Evolutionary conservation across 2,113 vertebrate species (phyloP), one percentile per base, ranked within the genome.

Genomic region (Corydoras maculifer): DNA sequence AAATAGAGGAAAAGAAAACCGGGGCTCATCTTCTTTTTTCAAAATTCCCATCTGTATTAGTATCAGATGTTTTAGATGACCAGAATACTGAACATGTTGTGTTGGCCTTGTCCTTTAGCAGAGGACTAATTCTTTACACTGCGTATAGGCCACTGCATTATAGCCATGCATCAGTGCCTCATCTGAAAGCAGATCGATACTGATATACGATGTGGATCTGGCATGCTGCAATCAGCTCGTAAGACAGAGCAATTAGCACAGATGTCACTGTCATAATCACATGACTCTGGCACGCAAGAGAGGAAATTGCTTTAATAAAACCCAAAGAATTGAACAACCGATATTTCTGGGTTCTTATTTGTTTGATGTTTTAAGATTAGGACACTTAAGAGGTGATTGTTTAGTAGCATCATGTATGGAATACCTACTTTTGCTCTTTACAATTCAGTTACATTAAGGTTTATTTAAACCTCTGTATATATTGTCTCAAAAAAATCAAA

Each of bases 111-210:
- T 62, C 74, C 51, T 65, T 69, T 61, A 75, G 18, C 25, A 72
- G 57, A 72, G 65, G 62, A 60, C 29, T 49, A 49, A 48, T 68
- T 55, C 69, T 64, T 69, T 74, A 43, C 73, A 55, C 69, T 60
- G 57, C 62, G 6, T 73, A 69, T 18, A 78, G 76, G 70, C 30
- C 9, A 13, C 18, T n/a, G 63, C 57, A 58, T 69, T 75, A 62
- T 55, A 35, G 60, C 49, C 61, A 69, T 64, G 53, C 30, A 53
- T 75, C 62, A 69, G 50, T 49, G 65, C 50, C 65, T 77, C 64
- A 32, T 77, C 74, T 68, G 64, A 61, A 60, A 15, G 59, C 51
- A 67, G 73, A 77, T 77, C 57, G 55, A 73, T 79, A 74, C 66
- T 69, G 64, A 69, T 63, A 76, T 77, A 59, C 54, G 14, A 65